These are phyloP conservation scores for Mormyrus lacerda DNA, from an alignment of 2,113 vertebrate genomes.

Conservation along the genomic window DNA sequence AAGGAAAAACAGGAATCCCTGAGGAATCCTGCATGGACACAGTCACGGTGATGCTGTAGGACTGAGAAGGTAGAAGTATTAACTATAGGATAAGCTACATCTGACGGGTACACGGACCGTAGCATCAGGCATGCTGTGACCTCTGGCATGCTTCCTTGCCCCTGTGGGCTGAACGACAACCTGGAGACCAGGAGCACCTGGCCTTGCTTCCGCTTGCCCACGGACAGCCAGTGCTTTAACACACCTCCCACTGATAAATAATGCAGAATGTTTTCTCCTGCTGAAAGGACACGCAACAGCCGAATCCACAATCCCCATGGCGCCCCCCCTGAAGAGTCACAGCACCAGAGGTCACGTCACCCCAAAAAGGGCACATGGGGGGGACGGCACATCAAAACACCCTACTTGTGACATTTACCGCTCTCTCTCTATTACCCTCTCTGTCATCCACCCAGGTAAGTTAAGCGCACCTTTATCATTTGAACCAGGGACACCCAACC, in stretches of 20 bases:
- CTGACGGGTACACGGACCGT: neutral
- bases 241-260: constrained; percentile 1
- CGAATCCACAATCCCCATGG: neutral
- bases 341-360: neutral
- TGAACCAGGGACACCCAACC: neutral
- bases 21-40: too few relatives aligned
- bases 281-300: neutral
- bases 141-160: neutral
- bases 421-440: neutral
- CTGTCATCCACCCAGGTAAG: neutral
- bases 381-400: neutral
- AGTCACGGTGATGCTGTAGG: neutral
- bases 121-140: neutral
- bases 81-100: neutral
- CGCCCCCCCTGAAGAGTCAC: neutral
- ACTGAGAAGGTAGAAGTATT: neutral
- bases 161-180: neutral
- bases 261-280: neutral
- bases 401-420: neutral
- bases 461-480: neutral
- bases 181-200: neutral
- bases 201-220: neutral
- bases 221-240: neutral
- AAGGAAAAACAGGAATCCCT: too few relatives aligned
- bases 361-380: neutral